Evolutionary conservation across 2,888 invertebrate genomes (phyloP).

Genomic region (Drosophila falleni): DNA sequence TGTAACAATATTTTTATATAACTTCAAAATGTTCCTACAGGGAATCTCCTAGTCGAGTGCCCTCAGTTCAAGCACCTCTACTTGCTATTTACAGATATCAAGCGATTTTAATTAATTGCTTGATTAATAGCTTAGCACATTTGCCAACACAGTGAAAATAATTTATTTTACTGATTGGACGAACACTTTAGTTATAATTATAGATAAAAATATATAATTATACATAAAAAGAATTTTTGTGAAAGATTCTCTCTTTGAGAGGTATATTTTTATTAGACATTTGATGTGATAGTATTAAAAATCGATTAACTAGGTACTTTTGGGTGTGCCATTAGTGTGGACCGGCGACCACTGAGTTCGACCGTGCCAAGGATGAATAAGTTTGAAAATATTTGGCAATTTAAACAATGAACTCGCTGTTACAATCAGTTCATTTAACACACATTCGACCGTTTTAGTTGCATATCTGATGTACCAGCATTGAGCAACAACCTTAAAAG

Average conservation of each 20-base stretch:
- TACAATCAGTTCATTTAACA: slow-evolving; percentile 42
- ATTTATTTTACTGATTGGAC: slow-evolving; percentile 24
- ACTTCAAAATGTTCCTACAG: not conserved
- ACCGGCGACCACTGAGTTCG: too few species aligned
- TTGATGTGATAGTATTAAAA: not conserved
- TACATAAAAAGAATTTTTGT: not conserved
- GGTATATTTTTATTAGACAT: not conserved
- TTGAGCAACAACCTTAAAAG: slow-evolving; percentile 79
- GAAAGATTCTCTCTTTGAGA: slow-evolving; percentile 3
- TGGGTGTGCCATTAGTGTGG: too few species aligned
- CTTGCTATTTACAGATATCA: slow-evolving; percentile 20
- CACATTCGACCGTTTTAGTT: slow-evolving; percentile 23
- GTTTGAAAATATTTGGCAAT: slow-evolving; percentile 38
- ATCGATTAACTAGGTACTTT: too few species aligned
- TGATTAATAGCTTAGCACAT: slow-evolving; percentile 50
- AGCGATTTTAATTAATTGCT: slow-evolving; percentile 56
- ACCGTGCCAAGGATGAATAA: slow-evolving; percentile 30
- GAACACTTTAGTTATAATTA: slow-evolving; percentile 18
- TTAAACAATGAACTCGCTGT: slow-evolving; percentile 38
- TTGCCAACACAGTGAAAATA: slow-evolving; percentile 15
- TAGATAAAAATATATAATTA: not conserved
- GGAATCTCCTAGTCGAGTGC: not conserved
- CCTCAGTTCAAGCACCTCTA: not conserved
- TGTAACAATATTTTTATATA: not conserved
- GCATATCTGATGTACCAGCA: slow-evolving; percentile 29